Conservation (phyloP, 2,888 invertebrate species). For the Eugnorisma glareosa region DNA sequence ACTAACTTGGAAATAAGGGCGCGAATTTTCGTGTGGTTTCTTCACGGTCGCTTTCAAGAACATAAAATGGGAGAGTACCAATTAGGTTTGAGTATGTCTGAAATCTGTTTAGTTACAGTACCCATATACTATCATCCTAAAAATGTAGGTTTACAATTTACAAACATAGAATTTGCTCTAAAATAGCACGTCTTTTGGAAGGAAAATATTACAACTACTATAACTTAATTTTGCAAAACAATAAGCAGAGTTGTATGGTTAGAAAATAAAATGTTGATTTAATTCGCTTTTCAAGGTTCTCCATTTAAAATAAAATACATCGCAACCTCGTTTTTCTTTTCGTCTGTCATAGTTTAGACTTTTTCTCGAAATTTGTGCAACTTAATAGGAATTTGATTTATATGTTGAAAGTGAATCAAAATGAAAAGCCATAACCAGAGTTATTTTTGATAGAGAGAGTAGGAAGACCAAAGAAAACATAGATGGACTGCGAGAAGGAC, state of each 20-base stretch:
- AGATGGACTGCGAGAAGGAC: too few species aligned
- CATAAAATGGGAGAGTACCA: background rate
- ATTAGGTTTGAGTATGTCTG: background rate
- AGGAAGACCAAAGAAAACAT: too few species aligned
- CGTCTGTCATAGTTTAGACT: background rate
- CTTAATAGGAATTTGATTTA: background rate
- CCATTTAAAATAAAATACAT: background rate
- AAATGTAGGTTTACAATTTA: too few species aligned
- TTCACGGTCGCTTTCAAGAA: conserved; percentile 20
- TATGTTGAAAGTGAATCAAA: background rate
- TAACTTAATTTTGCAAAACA: background rate
- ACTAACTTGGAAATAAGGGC: conserved; percentile 17
- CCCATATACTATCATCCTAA: background rate
- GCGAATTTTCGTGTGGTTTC: conserved; percentile 26
- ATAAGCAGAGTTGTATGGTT: background rate
- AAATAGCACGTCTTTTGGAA: background rate
- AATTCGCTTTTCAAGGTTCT: background rate
- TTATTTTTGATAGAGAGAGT: background rate
- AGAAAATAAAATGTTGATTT: background rate
- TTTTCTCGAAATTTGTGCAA: background rate
- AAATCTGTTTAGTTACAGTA: background rate
- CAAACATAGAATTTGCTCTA: background rate
- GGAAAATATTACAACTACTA: background rate
- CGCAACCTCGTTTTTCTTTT: background rate
- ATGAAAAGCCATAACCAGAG: background rate